Conservation (phyloP, 2,888 invertebrate species). For the Drosophila antonietae region DNA sequence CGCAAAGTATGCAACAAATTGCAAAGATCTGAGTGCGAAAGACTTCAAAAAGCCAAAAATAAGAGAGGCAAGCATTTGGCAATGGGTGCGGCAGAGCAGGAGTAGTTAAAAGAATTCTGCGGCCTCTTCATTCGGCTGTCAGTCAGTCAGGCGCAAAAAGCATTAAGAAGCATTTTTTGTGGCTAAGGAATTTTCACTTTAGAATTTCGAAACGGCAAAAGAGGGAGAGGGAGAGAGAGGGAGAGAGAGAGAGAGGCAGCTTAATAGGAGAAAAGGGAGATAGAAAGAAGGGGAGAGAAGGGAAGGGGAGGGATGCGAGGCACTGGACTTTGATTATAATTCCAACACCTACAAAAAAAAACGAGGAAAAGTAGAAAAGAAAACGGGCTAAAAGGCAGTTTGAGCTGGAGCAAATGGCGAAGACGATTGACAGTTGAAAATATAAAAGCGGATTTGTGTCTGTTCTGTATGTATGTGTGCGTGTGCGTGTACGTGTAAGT, state of each 20-base stretch:
- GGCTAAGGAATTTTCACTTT: slow-evolving; percentile 72
- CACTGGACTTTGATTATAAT: slow-evolving; percentile 74
- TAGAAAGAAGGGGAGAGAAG: background rate
- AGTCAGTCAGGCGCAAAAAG: slow-evolving; percentile 73
- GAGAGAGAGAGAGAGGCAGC: background rate
- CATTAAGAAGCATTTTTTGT: slow-evolving; percentile 72
- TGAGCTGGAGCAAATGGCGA: slow-evolving; percentile 50
- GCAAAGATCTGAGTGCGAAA: slow-evolving; percentile 29
- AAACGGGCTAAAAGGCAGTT: background rate
- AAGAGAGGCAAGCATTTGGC: background rate
- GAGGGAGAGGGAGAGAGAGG: background rate
- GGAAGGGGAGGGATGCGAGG: background rate
- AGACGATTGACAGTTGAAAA: slow-evolving; percentile 81
- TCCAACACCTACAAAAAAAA: slow-evolving; percentile 69
- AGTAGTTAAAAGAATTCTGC: slow-evolving; percentile 6
- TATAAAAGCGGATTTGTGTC: slow-evolving; percentile 82
- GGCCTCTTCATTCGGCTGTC: slow-evolving; percentile 5
- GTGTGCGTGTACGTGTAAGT: slow-evolving; percentile 7
- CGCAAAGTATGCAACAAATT: slow-evolving; percentile 74
- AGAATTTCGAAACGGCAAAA: slow-evolving; percentile 46
- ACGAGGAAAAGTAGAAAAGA: slow-evolving; percentile 1
- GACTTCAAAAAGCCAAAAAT: slow-evolving; percentile 55
- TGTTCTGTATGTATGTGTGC: slow-evolving; percentile 7
- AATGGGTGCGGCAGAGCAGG: background rate
- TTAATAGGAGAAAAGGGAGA: background rate